Base-by-base conservation (phyloP, 2,888 invertebrate genomes). In the Chloroclystis v-ata region DNA sequence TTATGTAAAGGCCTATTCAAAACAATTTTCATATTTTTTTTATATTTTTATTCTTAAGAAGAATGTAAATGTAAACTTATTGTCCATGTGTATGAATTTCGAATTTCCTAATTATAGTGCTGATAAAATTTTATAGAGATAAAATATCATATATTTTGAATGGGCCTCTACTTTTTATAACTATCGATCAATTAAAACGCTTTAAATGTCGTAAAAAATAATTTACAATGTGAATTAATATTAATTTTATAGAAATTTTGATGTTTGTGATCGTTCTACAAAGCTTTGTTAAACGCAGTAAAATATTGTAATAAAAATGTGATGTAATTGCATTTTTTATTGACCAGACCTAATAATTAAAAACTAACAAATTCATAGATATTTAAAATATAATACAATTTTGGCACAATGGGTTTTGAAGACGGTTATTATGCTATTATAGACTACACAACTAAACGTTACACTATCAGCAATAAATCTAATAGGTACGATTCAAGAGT, bases 141-240 rank as follows among this genome's bases (percentile, higher is more conserved):
- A n/a, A n/a, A 13, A 2, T 13, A 32, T 32, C 14, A 30, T 32
- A 13, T 33, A n/a, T 20, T 16, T 35, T 59, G 60, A 57, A 52
- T 61, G 47, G 61, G 57, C 59, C 58, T 57, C 57, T 55, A 55
- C 47, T 43, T 56, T 59, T 6, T 52, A 56, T 65, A 57, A 79
- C 77, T 78, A 75, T 78, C 60, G 81, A 78, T 86, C 86, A 86
- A 86, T 86, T 86, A 60, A 72, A 35, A 77, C 67, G 85, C 85
- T 86, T 84, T 86, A 84, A 82, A 74, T 85, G 85, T 84, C 71
- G 82, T 83, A 63, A 73, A 68, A 72, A 74, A 80, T 77, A 28
- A 78, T 80, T 81, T 80, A 82, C 72, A 79, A 77, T 71, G 74
- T 80, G 65, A 65, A 71, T 74, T 75, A 57, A 69, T 72, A 65